Percentiles rank a stretch among this genome's conserved stretches.
Conservation (phyloP, 2,797 vertebrate species). For the Anguilla pacifica region DNA sequence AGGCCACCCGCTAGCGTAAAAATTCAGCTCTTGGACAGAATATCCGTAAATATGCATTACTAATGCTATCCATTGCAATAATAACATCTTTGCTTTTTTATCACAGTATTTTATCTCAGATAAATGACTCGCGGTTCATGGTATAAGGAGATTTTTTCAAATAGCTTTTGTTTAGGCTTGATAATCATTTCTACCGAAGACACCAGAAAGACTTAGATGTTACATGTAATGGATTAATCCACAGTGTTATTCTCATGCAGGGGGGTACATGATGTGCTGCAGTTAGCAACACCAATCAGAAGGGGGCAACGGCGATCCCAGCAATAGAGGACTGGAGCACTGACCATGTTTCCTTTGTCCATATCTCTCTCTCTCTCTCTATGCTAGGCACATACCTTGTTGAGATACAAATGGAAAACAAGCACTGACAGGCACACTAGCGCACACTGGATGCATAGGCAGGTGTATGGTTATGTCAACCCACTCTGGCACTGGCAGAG, state of each 20-base stretch:
- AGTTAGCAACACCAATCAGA: not conserved
- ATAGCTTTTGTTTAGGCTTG: slow-evolving; percentile 13
- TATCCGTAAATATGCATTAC: not conserved
- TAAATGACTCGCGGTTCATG: not conserved
- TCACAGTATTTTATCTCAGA: slow-evolving; percentile 5
- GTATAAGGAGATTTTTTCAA: not conserved
- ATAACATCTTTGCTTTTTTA: not conserved
- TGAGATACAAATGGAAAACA: slow-evolving; percentile 21
- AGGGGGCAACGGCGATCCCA: slow-evolving; percentile 24
- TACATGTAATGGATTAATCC: not conserved
- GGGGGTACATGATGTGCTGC: not conserved
- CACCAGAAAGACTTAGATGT: not conserved
- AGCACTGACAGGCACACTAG: slow-evolving; percentile 20
- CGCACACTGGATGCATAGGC: not conserved
- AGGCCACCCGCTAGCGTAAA: not conserved
- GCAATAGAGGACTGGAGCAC: not conserved
- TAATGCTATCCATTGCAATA: not conserved
- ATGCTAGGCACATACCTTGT: slow-evolving; percentile 27
- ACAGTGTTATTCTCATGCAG: slow-evolving; percentile 11
- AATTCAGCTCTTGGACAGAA: slow-evolving; percentile 1
- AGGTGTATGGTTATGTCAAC: not conserved
- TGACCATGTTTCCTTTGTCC: slow-evolving; percentile 19
- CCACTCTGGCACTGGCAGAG: not conserved
- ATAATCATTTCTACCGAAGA: slow-evolving; percentile 5
- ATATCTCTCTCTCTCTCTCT: slow-evolving; percentile 3